phyloP scores from a whole-genome alignment of 2,113 vertebrate genomes.

The Protobothrops mucrosquamatus region DNA sequence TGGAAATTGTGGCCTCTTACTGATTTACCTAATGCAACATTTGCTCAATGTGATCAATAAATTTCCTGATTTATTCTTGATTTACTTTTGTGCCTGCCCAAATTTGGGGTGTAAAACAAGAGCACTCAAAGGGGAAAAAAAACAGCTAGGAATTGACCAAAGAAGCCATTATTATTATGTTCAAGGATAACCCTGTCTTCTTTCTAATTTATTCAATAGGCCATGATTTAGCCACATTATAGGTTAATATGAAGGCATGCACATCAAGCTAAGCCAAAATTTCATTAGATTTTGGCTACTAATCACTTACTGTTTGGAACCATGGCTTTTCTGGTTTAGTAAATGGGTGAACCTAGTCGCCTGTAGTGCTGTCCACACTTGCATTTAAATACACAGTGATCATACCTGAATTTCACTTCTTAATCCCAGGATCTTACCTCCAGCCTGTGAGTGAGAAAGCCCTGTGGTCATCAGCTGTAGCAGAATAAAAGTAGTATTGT shows the following conservation, averaged over 20 bases:
- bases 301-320: neutral
- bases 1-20: neutral
- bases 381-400: neutral
- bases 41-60: neutral
- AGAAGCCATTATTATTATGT: neutral
- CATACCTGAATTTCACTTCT: neutral
- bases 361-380: neutral
- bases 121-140: neutral
- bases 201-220: neutral
- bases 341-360: neutral
- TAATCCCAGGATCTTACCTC: neutral
- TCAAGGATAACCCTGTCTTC: neutral
- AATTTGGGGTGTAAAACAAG: neutral
- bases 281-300: neutral
- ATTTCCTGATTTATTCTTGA: neutral
- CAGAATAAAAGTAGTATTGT: neutral
- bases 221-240: neutral
- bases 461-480: neutral
- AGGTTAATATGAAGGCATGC: neutral
- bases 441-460: neutral
- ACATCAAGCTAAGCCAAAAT: neutral
- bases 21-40: neutral
- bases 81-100: neutral
- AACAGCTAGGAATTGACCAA: neutral
- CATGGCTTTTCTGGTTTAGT: neutral